These are phyloP conservation scores for Nothoprocta perdicaria DNA, from an alignment of 2,113 vertebrate species.

Conservation along the genomic window DNA sequence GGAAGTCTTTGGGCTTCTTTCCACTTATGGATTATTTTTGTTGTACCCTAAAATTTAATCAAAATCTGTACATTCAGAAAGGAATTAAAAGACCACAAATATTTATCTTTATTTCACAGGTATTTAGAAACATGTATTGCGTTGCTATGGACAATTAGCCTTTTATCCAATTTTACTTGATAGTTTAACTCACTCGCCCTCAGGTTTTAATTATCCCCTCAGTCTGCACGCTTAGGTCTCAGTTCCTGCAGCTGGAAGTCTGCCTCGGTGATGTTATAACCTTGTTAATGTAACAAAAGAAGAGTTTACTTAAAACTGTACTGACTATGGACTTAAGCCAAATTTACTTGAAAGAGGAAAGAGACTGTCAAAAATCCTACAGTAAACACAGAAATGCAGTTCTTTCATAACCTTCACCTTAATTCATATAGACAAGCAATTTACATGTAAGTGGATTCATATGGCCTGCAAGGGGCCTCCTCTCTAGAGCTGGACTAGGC, in stretches of 20 bases:
- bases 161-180: conserved; percentile 83
- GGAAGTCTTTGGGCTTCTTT: neutral
- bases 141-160: conserved; percentile 83
- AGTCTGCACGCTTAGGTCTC: conserved; percentile 72
- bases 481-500: conserved; percentile 64
- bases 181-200: conserved; percentile 77
- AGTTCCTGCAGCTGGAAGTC: conserved; percentile 83
- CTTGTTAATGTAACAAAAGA: conserved; percentile 90
- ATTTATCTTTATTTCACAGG: conserved; percentile 79
- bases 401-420: conserved; percentile 87
- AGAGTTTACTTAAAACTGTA: conserved; percentile 89
- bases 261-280: conserved; percentile 86
- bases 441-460: conserved; percentile 92
- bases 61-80: conserved; percentile 5
- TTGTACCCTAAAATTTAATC: conserved; percentile 31
- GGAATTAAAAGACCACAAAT: conserved; percentile 9
- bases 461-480: conserved; percentile 80
- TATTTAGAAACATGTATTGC: conserved; percentile 76
- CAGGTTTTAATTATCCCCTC: conserved; percentile 84
- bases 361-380: conserved; percentile 90
- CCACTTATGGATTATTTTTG: neutral
- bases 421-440: conserved; percentile 90
- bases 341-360: conserved; percentile 92
- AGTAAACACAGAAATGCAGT: conserved; percentile 87
- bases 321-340: conserved; percentile 87